These are phyloP conservation scores for Reticulitermes speratus DNA, from an alignment of 1,140 invertebrate genomes.

Conservation along the genomic window DNA sequence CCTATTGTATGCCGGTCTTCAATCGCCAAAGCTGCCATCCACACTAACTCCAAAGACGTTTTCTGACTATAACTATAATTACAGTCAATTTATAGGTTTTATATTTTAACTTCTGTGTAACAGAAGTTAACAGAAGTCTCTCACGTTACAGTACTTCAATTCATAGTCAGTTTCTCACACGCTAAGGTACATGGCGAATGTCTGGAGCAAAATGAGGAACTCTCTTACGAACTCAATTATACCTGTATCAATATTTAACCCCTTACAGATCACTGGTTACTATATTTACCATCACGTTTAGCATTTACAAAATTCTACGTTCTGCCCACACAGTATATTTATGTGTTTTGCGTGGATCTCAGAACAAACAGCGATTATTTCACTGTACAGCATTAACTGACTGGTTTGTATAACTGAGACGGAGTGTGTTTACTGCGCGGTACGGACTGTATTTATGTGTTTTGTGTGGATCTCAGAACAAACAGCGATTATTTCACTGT, in stretches of 20 bases:
- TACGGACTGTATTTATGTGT: too few relatives aligned
- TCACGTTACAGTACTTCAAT: background rate
- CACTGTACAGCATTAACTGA: too few relatives aligned
- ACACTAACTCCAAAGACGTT: background rate
- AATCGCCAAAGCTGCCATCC: background rate
- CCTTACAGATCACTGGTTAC: too few relatives aligned
- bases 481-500: too few relatives aligned
- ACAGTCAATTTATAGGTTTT: background rate
- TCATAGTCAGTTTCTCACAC: background rate
- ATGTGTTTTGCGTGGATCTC: too few relatives aligned
- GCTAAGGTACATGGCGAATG: background rate
- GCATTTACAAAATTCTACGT: too few relatives aligned
- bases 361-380: too few relatives aligned
- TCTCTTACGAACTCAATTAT: background rate
- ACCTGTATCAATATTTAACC: background rate
- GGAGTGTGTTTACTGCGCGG: too few relatives aligned
- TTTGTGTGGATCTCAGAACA: too few relatives aligned
- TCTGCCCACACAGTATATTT: too few relatives aligned
- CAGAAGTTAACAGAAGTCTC: background rate
- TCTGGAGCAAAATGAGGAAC: background rate
- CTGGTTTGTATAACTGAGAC: too few relatives aligned
- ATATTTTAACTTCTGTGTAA: background rate
- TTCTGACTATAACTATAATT: background rate
- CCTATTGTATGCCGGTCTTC: slow-evolving; percentile 26
- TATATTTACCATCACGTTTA: too few relatives aligned